Conservation (phyloP, 2,113 vertebrate species). For the Rutilus rutilus region DNA sequence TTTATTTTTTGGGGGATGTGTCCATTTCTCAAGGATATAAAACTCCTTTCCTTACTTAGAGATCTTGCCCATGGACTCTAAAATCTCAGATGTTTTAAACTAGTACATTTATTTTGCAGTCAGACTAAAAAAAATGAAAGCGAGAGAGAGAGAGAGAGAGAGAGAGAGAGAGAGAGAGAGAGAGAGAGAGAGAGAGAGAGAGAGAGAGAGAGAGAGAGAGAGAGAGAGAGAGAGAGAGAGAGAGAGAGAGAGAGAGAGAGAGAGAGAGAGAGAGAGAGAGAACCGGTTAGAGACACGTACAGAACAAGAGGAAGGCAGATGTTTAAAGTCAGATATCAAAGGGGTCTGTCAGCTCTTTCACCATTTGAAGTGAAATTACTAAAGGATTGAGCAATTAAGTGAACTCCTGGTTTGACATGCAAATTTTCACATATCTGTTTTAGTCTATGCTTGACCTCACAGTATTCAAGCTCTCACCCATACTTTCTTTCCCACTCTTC, state of each 20-base stretch:
- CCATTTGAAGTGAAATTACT: not conserved
- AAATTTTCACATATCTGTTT: not conserved
- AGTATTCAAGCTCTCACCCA: not conserved
- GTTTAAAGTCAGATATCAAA: not conserved
- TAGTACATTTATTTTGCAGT: too few relatives aligned
- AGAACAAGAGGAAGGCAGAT: not conserved
- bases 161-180: too few relatives aligned
- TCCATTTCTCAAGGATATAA: not conserved
- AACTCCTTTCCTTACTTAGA: not conserved
- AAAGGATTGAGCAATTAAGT: not conserved
- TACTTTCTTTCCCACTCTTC: not conserved
- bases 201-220: too few relatives aligned
- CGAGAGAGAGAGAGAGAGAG: too few relatives aligned
- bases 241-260: not conserved
- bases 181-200: too few relatives aligned
- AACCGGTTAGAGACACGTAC: not conserved
- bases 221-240: not conserved
- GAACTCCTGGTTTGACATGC: not conserved
- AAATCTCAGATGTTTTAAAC: not conserved
- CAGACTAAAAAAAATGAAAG: too few relatives aligned
- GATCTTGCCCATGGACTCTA: not conserved
- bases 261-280: not conserved
- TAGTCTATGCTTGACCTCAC: constrained; percentile 9
- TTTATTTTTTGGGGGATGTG: too few relatives aligned
- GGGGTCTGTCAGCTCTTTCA: not conserved